Evolutionary conservation across 2,888 invertebrate species (phyloP).

Genomic region (Ashinkailepas kermadecensis): DNA sequence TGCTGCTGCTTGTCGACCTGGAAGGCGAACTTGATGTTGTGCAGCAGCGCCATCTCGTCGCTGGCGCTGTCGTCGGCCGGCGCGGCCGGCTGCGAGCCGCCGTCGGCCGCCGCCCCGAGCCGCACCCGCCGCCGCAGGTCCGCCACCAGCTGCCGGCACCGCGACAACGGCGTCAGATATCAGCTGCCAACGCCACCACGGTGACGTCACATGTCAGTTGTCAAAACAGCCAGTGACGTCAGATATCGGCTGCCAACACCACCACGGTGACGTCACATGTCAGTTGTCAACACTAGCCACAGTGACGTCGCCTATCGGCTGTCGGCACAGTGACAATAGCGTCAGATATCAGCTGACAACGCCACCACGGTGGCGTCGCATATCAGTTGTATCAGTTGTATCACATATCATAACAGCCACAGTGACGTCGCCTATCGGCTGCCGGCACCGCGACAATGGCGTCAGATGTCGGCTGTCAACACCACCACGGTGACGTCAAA

Average conservation of each 20-base stretch:
- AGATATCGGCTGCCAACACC: background rate
- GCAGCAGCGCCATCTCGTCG: slow-evolving; percentile 28
- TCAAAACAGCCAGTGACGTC: background rate
- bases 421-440: background rate
- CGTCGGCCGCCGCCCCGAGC: background rate
- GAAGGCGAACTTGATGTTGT: slow-evolving; percentile 29
- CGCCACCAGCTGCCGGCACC: background rate
- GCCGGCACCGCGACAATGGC: background rate
- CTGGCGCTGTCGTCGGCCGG: slow-evolving; percentile 9
- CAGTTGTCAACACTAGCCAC: too few relatives aligned
- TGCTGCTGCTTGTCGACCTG: slow-evolving; percentile 28
- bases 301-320: background rate
- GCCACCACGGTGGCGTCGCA: background rate
- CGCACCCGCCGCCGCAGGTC: background rate
- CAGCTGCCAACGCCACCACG: too few relatives aligned
- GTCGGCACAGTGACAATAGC: background rate
- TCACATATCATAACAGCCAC: background rate
- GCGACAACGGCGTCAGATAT: slow-evolving; percentile 6
- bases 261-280: background rate
- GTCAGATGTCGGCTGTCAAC: background rate
- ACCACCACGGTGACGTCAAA: background rate
- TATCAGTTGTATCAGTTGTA: background rate
- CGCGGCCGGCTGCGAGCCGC: background rate
- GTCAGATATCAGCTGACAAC: background rate
- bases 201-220: background rate